Evolutionary conservation across 2,797 vertebrate species (phyloP), one percentile per base, ranked within the genome.

Genomic region (Propithecus deckenii): DNA sequence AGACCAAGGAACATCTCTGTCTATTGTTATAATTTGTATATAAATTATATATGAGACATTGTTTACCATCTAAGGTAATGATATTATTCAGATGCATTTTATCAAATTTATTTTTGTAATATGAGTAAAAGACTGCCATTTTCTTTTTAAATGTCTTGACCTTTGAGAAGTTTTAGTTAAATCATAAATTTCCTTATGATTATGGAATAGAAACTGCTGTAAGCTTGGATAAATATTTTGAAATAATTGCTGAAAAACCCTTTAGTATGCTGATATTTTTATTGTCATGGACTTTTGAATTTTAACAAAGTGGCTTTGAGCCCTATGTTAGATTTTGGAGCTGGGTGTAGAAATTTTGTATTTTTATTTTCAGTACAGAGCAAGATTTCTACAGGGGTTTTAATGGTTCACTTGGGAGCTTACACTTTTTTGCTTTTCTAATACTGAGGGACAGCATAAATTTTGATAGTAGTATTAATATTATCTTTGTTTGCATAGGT

Each of bases 121-220:
- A 14, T 96, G 25, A 90, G 96, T 92, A 95, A 72, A 94, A 95
- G 81, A 74, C 35, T 92, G 9, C 35, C 35, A 75, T 91, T 95
- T 92, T 94, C 32, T 65, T 80, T 65, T 35, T 94, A 95, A 87
- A 48, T 97, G 0, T 8, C 55, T 96, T 95, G 72, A 83, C 48
- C 84, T 59, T 91, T 30, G 32, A 78, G 55, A 91, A 52, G 69
- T 1, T 91, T 91, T 96, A 79, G 61, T 91, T 94, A 18, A 83
- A 14, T 95, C 65, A 41, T 81, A 85, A 35, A 23, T 74, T 93
- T 81, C 15, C 20, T 93, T 78, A 59, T 96, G 30, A 57, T 81
- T 88, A 38, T 75, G 5, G 52, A 59, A 18, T 65, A 50, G 18
- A 95, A 94, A 94, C 61, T 35, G 25, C 35, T 50, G 10, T 78